Evolutionary conservation across 2,797 vertebrate genomes (phyloP).

Genomic region (Pogoniulus pusillus): DNA sequence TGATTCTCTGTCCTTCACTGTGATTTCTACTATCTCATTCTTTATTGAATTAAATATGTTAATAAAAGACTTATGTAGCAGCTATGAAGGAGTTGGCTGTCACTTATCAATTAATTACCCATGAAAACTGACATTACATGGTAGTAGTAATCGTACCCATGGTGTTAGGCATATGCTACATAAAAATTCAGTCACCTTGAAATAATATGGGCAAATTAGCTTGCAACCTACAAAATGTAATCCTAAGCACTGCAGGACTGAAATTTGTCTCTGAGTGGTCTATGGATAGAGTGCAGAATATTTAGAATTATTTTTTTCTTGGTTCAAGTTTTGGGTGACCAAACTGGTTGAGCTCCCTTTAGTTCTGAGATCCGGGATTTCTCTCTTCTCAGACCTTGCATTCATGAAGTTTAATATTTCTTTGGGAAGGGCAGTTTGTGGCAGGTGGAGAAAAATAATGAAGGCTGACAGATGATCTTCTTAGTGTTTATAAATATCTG

Average conservation of each 20-base stretch:
- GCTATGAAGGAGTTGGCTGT: slow-evolving; percentile 60
- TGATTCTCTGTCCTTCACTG: slow-evolving; percentile 60
- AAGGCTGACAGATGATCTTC: background rate
- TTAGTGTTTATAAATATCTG: too few species aligned
- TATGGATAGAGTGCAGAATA: background rate
- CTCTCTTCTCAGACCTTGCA: background rate
- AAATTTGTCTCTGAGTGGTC: background rate
- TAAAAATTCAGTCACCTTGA: slow-evolving; percentile 81
- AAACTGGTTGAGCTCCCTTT: background rate
- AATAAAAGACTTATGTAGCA: slow-evolving; percentile 76
- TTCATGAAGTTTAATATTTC: background rate
- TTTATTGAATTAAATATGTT: slow-evolving; percentile 77
- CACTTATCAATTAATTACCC: slow-evolving; percentile 82
- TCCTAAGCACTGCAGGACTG: background rate
- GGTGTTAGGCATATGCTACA: slow-evolving; percentile 77
- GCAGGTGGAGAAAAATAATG: background rate
- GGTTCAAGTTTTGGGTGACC: background rate
- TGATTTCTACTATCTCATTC: slow-evolving; percentile 52
- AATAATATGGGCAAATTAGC: slow-evolving; percentile 64
- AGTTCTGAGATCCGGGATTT: background rate
- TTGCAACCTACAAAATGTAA: slow-evolving; percentile 53
- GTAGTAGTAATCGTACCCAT: slow-evolving; percentile 71
- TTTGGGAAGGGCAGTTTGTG: background rate
- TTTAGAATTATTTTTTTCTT: background rate
- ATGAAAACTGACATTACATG: slow-evolving; percentile 75